Conservation (phyloP, 2,888 invertebrate species). For the Chrysomela aeneicollis region DNA sequence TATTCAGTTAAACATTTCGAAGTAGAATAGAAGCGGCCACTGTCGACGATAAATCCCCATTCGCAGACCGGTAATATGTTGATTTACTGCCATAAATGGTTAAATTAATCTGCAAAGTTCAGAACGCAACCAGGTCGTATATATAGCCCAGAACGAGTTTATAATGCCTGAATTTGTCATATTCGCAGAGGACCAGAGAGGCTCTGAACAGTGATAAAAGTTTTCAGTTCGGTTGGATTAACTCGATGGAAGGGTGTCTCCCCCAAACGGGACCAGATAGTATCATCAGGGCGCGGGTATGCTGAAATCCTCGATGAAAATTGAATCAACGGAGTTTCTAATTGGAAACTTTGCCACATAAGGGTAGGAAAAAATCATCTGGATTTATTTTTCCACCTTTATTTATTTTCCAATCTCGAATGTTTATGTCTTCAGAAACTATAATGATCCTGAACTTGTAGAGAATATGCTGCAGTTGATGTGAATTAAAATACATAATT, state of each 20-base stretch:
- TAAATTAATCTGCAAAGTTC: constrained; percentile 53
- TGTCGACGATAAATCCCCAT: neutral
- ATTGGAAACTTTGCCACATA: too few relatives aligned
- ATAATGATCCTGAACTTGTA: too few relatives aligned
- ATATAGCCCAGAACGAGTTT: constrained; percentile 52
- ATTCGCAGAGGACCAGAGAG: constrained; percentile 45
- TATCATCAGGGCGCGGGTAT: neutral
- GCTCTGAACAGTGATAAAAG: constrained; percentile 25
- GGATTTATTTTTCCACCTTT: too few relatives aligned
- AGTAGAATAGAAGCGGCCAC: neutral
- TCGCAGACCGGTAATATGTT: constrained; percentile 40
- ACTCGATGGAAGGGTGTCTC: constrained; percentile 10
- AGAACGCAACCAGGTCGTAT: constrained; percentile 48
- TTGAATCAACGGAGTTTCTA: neutral
- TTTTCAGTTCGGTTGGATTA: constrained; percentile 28
- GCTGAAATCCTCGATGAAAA: constrained; percentile 2
- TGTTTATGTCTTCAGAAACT: too few relatives aligned
- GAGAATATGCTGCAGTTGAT: too few relatives aligned
- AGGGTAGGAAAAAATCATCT: too few relatives aligned
- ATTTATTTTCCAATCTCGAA: too few relatives aligned
- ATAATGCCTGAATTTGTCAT: constrained; percentile 56
- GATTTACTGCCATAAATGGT: constrained; percentile 54
- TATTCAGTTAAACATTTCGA: neutral
- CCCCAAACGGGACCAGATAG: neutral
- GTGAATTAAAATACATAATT: too few relatives aligned